Evolutionary conservation across 2,888 invertebrate species (phyloP), one percentile per base, ranked within the genome.

Genomic region (Elmis aenea): DNA sequence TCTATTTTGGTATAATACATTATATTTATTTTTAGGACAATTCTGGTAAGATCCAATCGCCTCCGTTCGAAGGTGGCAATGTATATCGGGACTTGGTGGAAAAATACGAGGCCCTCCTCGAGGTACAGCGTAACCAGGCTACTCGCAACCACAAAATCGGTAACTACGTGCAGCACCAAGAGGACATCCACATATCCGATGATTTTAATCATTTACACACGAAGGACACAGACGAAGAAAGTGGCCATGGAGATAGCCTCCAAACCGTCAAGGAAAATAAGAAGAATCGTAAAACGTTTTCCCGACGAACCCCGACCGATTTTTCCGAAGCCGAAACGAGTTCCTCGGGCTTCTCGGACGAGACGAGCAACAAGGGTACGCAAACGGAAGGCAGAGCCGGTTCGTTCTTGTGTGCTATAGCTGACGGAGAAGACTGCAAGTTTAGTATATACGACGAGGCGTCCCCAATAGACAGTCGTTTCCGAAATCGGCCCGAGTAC

Each of bases 281-380:
- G 38, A 74, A 74, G 58, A 70, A 71, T 8, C 41, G 50, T 5
- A 54, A 53, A 37, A 43, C 51, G 1, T 74, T 76, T 54, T 82
- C 85, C 8, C 79, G 79, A 47, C 79, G 79, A 47, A 86, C 87
- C 1, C 86, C 87, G 1, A 80, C 81, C 0, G 88, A 87, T 62
- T 87, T 87, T 57, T 88, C 87, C 1, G 88, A 88, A 64, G 83
- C 87, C 1, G 89, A 88, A 63, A 88, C 89, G 0, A 84, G 84
- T 12, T 87, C 87, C 9, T 88, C 88, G 1, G 58, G 67, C 1
- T 89, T 85, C 61, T 80, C 83, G 0, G 90, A 89, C 57, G 89
- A 89, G 64, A 87, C 85, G 1, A 82, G 83, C 63, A 86, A 85
- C 64, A 88, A 87, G 59, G 75, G 75, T 2, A 89, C 89, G 3